These are phyloP conservation scores for Erinaceus europaeus DNA, from an alignment of 2,113 vertebrate genomes.

Conservation along the genomic window DNA sequence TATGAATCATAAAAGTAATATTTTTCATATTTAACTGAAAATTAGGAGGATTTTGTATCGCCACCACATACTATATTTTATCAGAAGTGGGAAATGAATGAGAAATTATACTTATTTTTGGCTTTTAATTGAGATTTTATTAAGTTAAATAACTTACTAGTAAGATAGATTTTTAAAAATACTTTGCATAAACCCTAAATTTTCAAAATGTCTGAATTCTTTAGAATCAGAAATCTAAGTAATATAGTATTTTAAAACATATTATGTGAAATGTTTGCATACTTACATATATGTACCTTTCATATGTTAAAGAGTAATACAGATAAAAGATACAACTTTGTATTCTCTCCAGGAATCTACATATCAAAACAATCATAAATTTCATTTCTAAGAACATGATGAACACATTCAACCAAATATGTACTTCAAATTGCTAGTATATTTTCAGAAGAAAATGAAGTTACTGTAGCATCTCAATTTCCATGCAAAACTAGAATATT, in stretches of 20 bases:
- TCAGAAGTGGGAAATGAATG: background rate
- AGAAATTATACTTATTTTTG: background rate
- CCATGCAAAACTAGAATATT: background rate
- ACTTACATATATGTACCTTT: no score
- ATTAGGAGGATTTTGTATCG: background rate
- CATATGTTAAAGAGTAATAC: background rate
- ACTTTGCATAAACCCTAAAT: background rate
- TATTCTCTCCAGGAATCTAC: background rate
- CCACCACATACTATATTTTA: background rate
- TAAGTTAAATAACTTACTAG: background rate
- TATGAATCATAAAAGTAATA: background rate
- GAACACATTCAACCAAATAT: background rate
- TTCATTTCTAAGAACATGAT: conserved; percentile 32
- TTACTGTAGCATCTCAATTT: background rate
- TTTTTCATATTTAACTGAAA: background rate
- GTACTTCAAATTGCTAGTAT: background rate
- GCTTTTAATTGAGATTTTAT: background rate
- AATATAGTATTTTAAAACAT: no score
- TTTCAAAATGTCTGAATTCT: background rate
- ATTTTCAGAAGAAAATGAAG: conserved; percentile 4
- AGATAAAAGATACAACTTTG: background rate
- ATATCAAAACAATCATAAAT: background rate
- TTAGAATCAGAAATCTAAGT: no score
- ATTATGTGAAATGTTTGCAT: no score
- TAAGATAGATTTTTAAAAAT: background rate